Percentiles rank a stretch among this genome's conserved stretches.
These are phyloP conservation scores for Ochotona curzoniae DNA, from an alignment of 2,113 vertebrate genomes.

Conservation along the genomic window DNA sequence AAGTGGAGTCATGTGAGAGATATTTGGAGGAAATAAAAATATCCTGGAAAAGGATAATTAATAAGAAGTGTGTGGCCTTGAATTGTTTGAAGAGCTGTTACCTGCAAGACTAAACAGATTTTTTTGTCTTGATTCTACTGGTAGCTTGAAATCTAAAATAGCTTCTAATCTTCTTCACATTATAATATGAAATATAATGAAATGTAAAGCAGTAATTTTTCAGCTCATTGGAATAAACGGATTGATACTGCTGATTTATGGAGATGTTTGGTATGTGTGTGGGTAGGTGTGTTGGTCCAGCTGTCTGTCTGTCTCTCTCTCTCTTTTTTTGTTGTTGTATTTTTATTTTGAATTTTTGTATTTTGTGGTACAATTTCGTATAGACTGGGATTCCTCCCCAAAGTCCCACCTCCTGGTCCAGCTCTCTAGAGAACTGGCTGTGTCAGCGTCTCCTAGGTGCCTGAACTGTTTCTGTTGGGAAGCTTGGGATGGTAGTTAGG, in stretches of 20 bases:
- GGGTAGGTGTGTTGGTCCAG: neutral
- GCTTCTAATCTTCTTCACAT: constrained; percentile 45
- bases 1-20: constrained; percentile 13
- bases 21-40: constrained; percentile 51
- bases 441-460: neutral
- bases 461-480: neutral
- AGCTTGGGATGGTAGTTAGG: neutral
- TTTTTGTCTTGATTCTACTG: constrained; percentile 46
- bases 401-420: neutral
- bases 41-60: constrained; percentile 44
- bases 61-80: neutral
- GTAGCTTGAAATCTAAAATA: constrained; percentile 28
- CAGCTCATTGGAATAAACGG: neutral
- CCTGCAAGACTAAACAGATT: constrained; percentile 32
- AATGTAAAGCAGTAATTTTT: constrained; percentile 35
- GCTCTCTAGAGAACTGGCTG: neutral
- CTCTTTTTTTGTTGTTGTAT: no score
- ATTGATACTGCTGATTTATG: constrained; percentile 25
- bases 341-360: no score
- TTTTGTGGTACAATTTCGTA: no score
- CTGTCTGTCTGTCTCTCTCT: neutral
- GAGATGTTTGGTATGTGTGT: neutral
- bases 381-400: no score
- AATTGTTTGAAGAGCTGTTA: constrained; percentile 31
- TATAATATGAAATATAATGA: neutral